These are phyloP conservation scores for Pipistrellus pygmaeus DNA, from an alignment of 2,797 vertebrate species.

Conservation along the genomic window DNA sequence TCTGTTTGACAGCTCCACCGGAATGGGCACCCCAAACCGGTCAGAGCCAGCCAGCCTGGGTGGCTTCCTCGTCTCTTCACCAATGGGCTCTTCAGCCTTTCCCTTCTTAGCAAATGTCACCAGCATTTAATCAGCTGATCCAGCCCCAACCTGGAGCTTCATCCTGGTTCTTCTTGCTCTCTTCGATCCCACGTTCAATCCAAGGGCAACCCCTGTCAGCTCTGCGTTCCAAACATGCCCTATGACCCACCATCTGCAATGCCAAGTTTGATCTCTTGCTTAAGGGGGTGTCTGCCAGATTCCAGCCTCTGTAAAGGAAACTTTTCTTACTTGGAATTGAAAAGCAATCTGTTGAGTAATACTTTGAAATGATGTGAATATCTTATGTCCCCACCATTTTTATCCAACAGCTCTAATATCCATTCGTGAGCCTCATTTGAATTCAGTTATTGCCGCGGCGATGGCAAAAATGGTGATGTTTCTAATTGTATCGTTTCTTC, in stretches of 20 bases:
- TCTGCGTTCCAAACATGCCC: not conserved
- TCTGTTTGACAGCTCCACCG: not conserved
- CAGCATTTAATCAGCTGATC: not conserved
- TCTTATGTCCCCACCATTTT: not conserved
- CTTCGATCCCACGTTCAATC: not conserved
- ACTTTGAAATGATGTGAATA: not conserved
- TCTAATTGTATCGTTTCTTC: not conserved
- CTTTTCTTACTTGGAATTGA: not conserved
- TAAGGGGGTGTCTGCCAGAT: not conserved
- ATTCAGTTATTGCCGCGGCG: not conserved
- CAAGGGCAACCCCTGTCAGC: not conserved
- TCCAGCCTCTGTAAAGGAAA: not conserved
- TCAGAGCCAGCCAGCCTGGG: not conserved
- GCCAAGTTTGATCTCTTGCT: not conserved
- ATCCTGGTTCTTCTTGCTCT: not conserved
- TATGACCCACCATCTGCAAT: too few relatives aligned
- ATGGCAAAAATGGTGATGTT: not conserved
- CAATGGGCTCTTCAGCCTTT: not conserved
- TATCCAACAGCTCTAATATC: not conserved
- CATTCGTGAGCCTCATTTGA: not conserved
- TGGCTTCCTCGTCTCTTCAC: not conserved
- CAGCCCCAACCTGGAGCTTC: not conserved
- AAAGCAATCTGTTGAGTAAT: not conserved
- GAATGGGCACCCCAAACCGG: accelerated
- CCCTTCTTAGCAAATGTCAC: not conserved